Evolutionary conservation across 30 jellyfish, hydroid and myxozoan species (phyloP).

Genomic region (Morbakka virulenta): DNA sequence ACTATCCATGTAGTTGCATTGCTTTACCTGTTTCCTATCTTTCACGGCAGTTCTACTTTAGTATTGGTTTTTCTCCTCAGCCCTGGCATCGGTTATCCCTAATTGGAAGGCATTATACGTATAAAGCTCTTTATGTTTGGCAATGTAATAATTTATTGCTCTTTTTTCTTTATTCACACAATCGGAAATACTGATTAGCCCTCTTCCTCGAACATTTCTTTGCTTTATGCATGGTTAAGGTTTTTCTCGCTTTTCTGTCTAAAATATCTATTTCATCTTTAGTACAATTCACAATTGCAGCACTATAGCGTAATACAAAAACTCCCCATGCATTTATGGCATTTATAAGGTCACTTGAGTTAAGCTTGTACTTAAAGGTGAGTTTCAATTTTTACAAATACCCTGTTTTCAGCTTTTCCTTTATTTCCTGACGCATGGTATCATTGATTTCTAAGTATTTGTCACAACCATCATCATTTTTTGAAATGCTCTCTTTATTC

Average conservation of each 20-base stretch:
- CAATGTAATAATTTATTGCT: background rate
- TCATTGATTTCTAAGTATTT: conserved; percentile 6
- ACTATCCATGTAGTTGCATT: too few relatives aligned
- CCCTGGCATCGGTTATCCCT: too few relatives aligned
- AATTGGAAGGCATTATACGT: too few relatives aligned
- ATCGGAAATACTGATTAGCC: conserved; percentile 14
- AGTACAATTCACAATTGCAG: conserved; percentile 18
- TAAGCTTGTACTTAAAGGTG: conserved; percentile 5
- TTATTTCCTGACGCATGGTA: too few relatives aligned
- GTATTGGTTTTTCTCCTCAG: too few relatives aligned
- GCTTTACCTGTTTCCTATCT: too few relatives aligned
- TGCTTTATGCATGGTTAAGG: conserved; percentile 12
- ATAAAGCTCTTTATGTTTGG: too few relatives aligned
- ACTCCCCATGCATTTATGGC: conserved; percentile 23
- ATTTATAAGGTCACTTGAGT: conserved; percentile 2
- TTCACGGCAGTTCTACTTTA: too few relatives aligned
- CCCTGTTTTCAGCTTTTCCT: conserved; percentile 27
- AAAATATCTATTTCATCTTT: too few relatives aligned
- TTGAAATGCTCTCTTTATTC: conserved; percentile 16
- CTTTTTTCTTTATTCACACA: conserved; percentile 6
- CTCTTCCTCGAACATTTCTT: conserved; percentile 28
- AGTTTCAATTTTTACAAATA: background rate
- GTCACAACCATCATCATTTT: conserved; percentile 12
- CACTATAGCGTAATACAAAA: conserved; percentile 19
- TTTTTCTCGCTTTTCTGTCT: conserved; percentile 12